Conservation (phyloP, 2,888 invertebrate species). For the Tenthredo amoena region DNA sequence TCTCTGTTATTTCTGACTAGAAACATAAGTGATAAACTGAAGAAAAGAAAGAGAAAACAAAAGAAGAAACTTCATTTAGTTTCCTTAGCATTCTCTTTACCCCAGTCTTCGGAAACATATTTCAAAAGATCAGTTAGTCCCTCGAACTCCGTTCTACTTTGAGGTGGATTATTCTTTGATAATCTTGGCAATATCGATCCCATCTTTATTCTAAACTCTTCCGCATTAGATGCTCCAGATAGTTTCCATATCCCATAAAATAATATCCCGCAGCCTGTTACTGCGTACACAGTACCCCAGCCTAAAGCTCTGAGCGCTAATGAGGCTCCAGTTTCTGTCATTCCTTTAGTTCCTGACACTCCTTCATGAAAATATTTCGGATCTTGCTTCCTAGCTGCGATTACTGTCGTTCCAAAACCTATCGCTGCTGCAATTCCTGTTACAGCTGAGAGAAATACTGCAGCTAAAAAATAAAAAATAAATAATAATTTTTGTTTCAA, state of each 20-base stretch:
- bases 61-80: slow-evolving; percentile 18
- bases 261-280: slow-evolving; percentile 90
- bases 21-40: not conserved
- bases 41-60: not conserved
- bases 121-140: slow-evolving; percentile 91
- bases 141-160: slow-evolving; percentile 92
- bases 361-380: slow-evolving; percentile 89
- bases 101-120: slow-evolving; percentile 80
- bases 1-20: slow-evolving; percentile 11
- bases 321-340: slow-evolving; percentile 87
- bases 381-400: slow-evolving; percentile 89
- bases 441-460: slow-evolving; percentile 85
- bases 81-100: slow-evolving; percentile 59
- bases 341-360: slow-evolving; percentile 81
- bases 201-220: slow-evolving; percentile 91
- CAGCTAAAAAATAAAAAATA: slow-evolving; percentile 79
- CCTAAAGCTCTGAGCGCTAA: slow-evolving; percentile 92
- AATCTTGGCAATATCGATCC: slow-evolving; percentile 88
- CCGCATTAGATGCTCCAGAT: slow-evolving; percentile 91
- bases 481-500: not conserved
- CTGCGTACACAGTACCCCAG: slow-evolving; percentile 92
- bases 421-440: slow-evolving; percentile 89
- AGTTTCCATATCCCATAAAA: slow-evolving; percentile 94
- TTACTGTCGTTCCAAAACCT: slow-evolving; percentile 90
- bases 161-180: slow-evolving; percentile 88